phyloP scores from a whole-genome alignment of 2,888 invertebrate genomes.

The Ophioninae sp. region DNA sequence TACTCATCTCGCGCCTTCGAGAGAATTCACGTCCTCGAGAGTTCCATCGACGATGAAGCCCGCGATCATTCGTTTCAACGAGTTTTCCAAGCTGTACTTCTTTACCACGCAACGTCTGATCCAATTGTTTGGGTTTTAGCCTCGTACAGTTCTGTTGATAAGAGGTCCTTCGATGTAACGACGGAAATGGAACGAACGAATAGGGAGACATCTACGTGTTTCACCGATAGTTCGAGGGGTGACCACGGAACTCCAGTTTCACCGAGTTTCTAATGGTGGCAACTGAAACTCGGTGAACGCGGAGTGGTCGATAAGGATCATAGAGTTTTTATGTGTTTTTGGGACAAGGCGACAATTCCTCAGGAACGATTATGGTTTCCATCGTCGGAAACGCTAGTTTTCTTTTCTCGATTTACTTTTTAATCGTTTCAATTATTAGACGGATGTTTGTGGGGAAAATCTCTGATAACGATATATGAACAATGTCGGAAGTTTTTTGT shows the following conservation, averaged over 20 bases:
- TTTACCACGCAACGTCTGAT: background rate
- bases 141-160: background rate
- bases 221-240: background rate
- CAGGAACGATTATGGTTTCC: no score
- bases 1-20: background rate
- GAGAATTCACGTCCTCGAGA: conserved; percentile 31
- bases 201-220: background rate
- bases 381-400: no score
- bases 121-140: background rate
- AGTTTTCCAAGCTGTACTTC: background rate
- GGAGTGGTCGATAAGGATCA: background rate
- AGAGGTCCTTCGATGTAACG: background rate
- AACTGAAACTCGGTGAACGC: background rate
- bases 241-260: background rate
- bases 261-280: background rate
- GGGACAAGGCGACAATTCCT: background rate
- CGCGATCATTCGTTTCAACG: background rate
- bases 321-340: background rate
- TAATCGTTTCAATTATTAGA: no score
- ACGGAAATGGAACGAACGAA: background rate
- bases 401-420: no score
- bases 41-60: conserved; percentile 1
- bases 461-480: no score
- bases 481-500: no score
- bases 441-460: no score